Evolutionary conservation across 2,888 invertebrate genomes (phyloP).

Genomic region (Diaprepes abbreviatus): DNA sequence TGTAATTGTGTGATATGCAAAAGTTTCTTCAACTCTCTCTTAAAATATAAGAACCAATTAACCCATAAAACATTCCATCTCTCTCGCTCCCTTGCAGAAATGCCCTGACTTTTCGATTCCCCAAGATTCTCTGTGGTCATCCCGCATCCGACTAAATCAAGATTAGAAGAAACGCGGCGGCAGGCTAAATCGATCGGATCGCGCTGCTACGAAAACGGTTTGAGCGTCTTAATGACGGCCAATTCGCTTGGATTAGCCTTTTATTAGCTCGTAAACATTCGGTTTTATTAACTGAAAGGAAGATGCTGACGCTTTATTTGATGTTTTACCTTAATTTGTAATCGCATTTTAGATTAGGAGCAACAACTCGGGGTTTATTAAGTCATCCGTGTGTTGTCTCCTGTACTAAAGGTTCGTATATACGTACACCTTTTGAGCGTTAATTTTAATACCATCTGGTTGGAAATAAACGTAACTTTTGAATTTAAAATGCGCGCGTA

Average conservation of each 20-base stretch:
- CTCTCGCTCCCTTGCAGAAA: background rate
- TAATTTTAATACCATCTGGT: no score
- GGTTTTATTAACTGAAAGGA: conserved; percentile 37
- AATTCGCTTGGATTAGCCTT: conserved; percentile 47
- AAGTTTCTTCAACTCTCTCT: no score
- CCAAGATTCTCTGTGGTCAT: conserved; percentile 2
- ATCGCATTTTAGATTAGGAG: conserved; percentile 8
- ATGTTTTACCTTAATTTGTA: conserved; percentile 15
- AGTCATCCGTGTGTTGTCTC: no score
- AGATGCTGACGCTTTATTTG: conserved; percentile 19
- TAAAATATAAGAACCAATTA: no score
- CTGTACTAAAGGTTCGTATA: no score
- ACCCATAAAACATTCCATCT: no score
- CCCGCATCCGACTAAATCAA: background rate
- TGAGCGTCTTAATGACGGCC: conserved; percentile 46
- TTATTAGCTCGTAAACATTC: conserved; percentile 48
- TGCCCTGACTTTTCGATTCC: background rate
- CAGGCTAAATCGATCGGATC: conserved; percentile 32
- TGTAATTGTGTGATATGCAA: no score
- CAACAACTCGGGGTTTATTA: conserved; percentile 8
- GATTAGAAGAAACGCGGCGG: conserved; percentile 17
- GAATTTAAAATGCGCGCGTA: no score
- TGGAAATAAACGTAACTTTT: no score
- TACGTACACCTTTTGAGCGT: no score
- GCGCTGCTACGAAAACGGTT: conserved; percentile 37